A percentile compares a stretch with the other conserved stretches of the same genome.
Conservation (phyloP, 2,888 invertebrate species). For the Polyommatus icarus region DNA sequence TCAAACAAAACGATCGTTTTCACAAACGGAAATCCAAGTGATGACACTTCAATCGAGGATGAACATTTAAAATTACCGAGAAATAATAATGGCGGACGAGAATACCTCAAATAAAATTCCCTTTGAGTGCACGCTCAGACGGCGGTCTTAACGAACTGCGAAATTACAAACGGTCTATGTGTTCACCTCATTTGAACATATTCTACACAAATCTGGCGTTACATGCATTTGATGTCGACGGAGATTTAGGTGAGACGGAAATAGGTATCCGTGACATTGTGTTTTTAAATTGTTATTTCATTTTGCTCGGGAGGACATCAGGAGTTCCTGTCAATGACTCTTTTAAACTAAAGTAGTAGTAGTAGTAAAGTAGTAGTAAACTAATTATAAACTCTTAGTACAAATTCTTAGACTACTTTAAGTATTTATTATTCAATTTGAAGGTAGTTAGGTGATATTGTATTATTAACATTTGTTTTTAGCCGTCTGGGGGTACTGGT, state of each 20-base stretch:
- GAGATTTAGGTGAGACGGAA: constrained; percentile 14
- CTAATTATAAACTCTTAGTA: too few relatives aligned
- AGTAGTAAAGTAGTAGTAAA: too few relatives aligned
- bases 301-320: not conserved
- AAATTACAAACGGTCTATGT: constrained; percentile 47
- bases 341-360: too few relatives aligned
- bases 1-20: not conserved
- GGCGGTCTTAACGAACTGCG: constrained; percentile 54
- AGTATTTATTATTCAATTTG: too few relatives aligned
- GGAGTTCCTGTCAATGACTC: too few relatives aligned
- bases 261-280: constrained; percentile 17
- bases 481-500: too few relatives aligned
- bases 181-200: constrained; percentile 29
- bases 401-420: too few relatives aligned
- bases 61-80: constrained; percentile 21
- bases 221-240: constrained; percentile 15
- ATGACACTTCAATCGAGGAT: not conserved
- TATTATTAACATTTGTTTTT: too few relatives aligned
- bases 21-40: not conserved
- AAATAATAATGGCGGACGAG: constrained; percentile 35
- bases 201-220: constrained; percentile 18
- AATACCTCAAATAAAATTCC: constrained; percentile 50
- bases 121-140: constrained; percentile 49
- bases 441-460: too few relatives aligned
- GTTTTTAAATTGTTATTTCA: not conserved